A percentile compares a stretch with the other conserved stretches of the same genome.
Conservation (phyloP, 2,888 invertebrate species). For the Sicus ferrugineus region DNA sequence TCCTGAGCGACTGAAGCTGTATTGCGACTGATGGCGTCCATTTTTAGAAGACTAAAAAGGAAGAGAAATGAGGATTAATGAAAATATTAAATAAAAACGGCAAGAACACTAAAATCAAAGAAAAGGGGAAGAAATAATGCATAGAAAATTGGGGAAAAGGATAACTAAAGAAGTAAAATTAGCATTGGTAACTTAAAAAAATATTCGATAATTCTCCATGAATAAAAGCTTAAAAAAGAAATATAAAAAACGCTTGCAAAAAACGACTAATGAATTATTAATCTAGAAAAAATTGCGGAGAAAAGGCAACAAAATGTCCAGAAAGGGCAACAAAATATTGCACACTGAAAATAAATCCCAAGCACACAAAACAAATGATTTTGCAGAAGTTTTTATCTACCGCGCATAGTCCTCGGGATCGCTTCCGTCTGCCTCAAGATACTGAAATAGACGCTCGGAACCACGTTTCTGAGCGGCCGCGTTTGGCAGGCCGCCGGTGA, state of each 20-base stretch:
- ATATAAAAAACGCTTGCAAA: not conserved
- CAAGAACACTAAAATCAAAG: not conserved
- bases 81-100: too few relatives aligned
- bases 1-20: slow-evolving; percentile 68
- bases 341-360: slow-evolving; percentile 27
- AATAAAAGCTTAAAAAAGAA: not conserved
- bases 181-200: not conserved
- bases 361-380: slow-evolving; percentile 25
- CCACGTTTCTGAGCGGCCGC: slow-evolving; percentile 67
- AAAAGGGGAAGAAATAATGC: not conserved
- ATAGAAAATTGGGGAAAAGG: not conserved
- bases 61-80: too few relatives aligned
- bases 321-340: slow-evolving; percentile 31
- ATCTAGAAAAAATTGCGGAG: not conserved
- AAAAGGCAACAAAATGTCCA: slow-evolving; percentile 16
- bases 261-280: not conserved
- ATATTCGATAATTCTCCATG: not conserved
- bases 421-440: slow-evolving; percentile 80
- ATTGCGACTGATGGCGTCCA: slow-evolving; percentile 65
- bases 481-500: slow-evolving; percentile 59
- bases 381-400: slow-evolving; percentile 50
- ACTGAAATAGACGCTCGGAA: slow-evolving; percentile 75
- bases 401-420: slow-evolving; percentile 68
- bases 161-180: not conserved
- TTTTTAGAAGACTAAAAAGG: slow-evolving; percentile 62